Evolutionary conservation across 1,140 invertebrate species (phyloP).

Genomic region (Psilanteris sp.): DNA sequence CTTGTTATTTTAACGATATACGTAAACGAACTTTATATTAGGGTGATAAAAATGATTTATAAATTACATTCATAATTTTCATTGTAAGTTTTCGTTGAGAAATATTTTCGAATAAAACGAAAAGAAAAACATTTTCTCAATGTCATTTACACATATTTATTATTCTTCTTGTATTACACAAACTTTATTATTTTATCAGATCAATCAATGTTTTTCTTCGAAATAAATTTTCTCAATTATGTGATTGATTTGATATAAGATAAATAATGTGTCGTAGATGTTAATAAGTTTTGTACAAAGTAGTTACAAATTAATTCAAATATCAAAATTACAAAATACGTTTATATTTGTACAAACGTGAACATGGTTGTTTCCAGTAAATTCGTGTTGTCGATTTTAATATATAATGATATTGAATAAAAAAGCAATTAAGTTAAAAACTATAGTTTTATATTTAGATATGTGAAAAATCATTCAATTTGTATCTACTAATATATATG

Average conservation of each 20-base stretch:
- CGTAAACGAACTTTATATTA: too few species aligned
- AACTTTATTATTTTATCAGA: conserved; percentile 7
- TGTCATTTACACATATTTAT: conserved; percentile 25
- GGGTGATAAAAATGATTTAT: neutral
- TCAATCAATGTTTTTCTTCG: conserved; percentile 12
- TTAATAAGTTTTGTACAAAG: conserved; percentile 30
- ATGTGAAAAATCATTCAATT: too few species aligned
- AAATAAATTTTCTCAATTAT: neutral
- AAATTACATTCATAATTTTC: neutral
- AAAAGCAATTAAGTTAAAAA: too few species aligned
- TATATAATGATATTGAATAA: conserved; percentile 1
- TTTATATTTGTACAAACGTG: conserved; percentile 31
- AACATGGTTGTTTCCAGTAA: conserved; percentile 7
- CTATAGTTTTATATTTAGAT: too few species aligned
- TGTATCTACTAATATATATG: too few species aligned
- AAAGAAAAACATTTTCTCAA: conserved; percentile 27
- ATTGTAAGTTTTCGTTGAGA: neutral
- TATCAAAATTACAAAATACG: conserved; percentile 51
- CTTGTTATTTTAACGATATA: neutral
- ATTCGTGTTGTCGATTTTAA: conserved; percentile 16
- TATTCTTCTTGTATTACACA: conserved; percentile 22
- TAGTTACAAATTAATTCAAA: conserved; percentile 36
- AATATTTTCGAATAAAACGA: conserved; percentile 26
- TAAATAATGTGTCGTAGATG: conserved; percentile 13
- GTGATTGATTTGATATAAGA: conserved; percentile 11